These are phyloP conservation scores for Trachymyrmex septentrionalis DNA, from an alignment of 1,140 invertebrate genomes.

Conservation along the genomic window DNA sequence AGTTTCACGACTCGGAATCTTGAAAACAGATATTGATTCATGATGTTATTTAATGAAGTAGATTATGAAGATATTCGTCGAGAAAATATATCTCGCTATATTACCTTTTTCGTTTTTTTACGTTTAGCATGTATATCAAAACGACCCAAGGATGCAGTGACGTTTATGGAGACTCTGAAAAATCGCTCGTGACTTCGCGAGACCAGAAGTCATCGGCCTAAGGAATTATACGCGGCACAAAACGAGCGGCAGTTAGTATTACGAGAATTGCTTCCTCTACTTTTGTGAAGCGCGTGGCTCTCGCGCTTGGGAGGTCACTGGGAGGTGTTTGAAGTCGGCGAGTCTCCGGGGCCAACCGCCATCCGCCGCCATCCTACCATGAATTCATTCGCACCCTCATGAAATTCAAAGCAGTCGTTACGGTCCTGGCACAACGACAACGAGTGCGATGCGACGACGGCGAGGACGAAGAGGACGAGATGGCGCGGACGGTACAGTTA, in stretches of 20 bases:
- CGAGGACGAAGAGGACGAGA: slow-evolving; percentile 43
- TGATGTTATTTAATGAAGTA: background rate
- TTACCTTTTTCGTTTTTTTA: background rate
- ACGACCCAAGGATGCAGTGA: background rate
- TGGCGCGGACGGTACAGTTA: slow-evolving; percentile 35
- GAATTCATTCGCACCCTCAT: slow-evolving; percentile 83
- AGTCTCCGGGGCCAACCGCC: slow-evolving; percentile 64
- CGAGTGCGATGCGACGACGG: slow-evolving; percentile 55
- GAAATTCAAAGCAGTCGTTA: slow-evolving; percentile 85
- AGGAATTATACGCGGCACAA: slow-evolving; percentile 28
- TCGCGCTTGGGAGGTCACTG: slow-evolving; percentile 17
- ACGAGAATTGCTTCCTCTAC: slow-evolving; percentile 53
- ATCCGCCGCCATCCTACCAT: slow-evolving; percentile 71
- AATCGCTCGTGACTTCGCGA: background rate
- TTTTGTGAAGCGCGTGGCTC: slow-evolving; percentile 41
- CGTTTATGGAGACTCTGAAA: background rate
- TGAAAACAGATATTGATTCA: background rate
- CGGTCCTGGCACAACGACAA: slow-evolving; percentile 77
- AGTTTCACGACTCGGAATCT: background rate
- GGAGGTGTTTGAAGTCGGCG: slow-evolving; percentile 68
- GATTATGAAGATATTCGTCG: background rate
- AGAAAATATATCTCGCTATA: background rate
- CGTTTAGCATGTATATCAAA: background rate
- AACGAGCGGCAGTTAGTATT: slow-evolving; percentile 63
- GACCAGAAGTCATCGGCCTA: background rate